Evolutionary conservation across 2,797 vertebrate species (phyloP).

Genomic region (Protosalanx chinensis): DNA sequence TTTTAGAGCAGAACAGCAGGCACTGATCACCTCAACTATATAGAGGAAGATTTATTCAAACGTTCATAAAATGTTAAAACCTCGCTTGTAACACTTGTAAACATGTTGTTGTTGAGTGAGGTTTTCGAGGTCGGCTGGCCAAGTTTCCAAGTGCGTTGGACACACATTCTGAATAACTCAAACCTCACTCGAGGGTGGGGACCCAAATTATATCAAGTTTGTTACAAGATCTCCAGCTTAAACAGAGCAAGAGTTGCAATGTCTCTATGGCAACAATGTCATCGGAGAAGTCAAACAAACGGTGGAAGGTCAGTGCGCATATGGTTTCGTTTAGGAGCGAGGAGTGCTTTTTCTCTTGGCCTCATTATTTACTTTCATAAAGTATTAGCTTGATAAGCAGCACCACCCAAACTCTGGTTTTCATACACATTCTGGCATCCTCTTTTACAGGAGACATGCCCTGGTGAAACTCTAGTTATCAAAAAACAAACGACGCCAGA

Average conservation of each 20-base stretch:
- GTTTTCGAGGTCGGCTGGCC: slow-evolving; percentile 60
- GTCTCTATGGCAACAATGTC: slow-evolving; percentile 76
- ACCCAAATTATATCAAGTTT: slow-evolving; percentile 78
- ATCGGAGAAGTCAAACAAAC: slow-evolving; percentile 79
- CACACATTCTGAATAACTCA: slow-evolving; percentile 73
- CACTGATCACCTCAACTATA: background rate
- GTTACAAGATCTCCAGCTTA: slow-evolving; percentile 76
- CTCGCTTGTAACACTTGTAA: slow-evolving; percentile 56
- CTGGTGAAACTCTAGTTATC: slow-evolving; percentile 39
- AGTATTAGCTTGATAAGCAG: slow-evolving; percentile 76
- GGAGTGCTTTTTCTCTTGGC: slow-evolving; percentile 65
- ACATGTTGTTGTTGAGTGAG: slow-evolving; percentile 67
- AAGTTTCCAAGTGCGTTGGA: slow-evolving; percentile 71
- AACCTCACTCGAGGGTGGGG: slow-evolving; percentile 74
- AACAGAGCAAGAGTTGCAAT: slow-evolving; percentile 65
- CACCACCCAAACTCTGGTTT: slow-evolving; percentile 57
- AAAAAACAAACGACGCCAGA: slow-evolving; percentile 24
- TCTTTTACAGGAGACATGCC: slow-evolving; percentile 26
- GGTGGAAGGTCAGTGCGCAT: slow-evolving; percentile 72
- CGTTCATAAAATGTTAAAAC: slow-evolving; percentile 29
- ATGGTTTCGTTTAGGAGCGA: slow-evolving; percentile 74
- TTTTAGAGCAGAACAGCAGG: slow-evolving; percentile 25
- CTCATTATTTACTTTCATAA: slow-evolving; percentile 79
- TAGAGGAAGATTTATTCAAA: background rate
- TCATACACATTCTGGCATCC: slow-evolving; percentile 40